Base-by-base conservation (phyloP, 2,797 vertebrate genomes). In the Urosaurus nigricauda region DNA sequence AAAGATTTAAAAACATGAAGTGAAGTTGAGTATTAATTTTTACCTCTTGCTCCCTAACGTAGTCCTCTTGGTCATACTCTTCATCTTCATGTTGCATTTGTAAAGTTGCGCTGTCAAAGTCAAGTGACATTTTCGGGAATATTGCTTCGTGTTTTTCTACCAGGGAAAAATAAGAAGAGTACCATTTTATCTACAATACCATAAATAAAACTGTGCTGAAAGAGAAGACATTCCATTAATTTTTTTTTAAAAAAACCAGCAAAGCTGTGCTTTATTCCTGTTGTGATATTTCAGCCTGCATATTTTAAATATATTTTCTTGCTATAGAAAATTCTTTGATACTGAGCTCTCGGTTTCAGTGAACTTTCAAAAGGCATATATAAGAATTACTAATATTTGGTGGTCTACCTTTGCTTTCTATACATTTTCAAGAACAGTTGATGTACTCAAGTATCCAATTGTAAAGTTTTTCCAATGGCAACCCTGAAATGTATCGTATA, bases 21-120 rank as follows among this genome's bases (percentile, higher is more conserved):
- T 0, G 5, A 87, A 78, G 11, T 24, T 2, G 81, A 37, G 75
- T 65, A 12, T 86, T 84, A 5, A 84, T 84, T 89, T 75, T 95
- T 93, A 99, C 99, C 98, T 99, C 99, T 96, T 98, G 98, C 84
- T 99, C 98, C 94, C 99, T 97, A 47, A 98, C 98, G 87, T 98
- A 99, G 94, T 99, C 99, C 90, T 99, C 98, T 85, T 97, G 97
- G 93, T 99, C 99, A 90, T 98, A 98, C 0, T 99, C 98, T 29
- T 97, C 98, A 0, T 98, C 98, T 70, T 99, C 98, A 17, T 98
- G 98, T 58, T 98, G 98, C 26, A 97, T 98, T 93, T 98, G 98
- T 63, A 99, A 96, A 84, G 98, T 97, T 93, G 97, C 98, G 40
- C 97, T 98, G 92, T 98, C 99, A 92, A 99, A 99, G 94, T 99